Evolutionary conservation across 2,797 vertebrate genomes (phyloP).

Genomic region (Craterocephalus amniculus): DNA sequence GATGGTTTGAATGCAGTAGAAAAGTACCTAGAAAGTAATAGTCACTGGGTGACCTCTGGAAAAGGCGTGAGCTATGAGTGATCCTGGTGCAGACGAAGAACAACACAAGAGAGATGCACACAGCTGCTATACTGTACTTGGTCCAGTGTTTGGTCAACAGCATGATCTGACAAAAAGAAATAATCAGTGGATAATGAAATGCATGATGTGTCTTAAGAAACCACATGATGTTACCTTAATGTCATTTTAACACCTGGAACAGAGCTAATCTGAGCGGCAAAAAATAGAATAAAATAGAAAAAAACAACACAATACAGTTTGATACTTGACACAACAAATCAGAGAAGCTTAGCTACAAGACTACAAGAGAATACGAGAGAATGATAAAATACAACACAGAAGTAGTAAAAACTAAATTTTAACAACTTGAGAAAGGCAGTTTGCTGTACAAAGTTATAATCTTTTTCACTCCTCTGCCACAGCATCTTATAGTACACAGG

Average conservation of each 20-base stretch:
- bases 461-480: background rate
- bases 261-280: background rate
- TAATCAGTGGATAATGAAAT: background rate
- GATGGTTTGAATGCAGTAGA: background rate
- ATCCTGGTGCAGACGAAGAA: conserved; percentile 81
- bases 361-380: background rate
- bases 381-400: background rate
- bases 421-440: background rate
- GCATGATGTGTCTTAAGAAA: background rate
- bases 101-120: conserved; percentile 78
- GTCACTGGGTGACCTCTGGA: conserved; percentile 70
- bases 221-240: background rate
- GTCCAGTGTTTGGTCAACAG: conserved; percentile 89
- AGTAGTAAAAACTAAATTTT: background rate
- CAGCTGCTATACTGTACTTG: conserved; percentile 65
- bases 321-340: no score
- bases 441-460: no score
- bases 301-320: background rate
- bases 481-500: background rate
- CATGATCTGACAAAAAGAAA: conserved; percentile 76
- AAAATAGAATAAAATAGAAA: background rate
- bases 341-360: background rate
- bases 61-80: conserved; percentile 81
- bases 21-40: conserved; percentile 88
- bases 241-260: background rate